Evolutionary conservation across 2,113 vertebrate genomes (phyloP).

Genomic region (Campylorhamphus procurvoides): DNA sequence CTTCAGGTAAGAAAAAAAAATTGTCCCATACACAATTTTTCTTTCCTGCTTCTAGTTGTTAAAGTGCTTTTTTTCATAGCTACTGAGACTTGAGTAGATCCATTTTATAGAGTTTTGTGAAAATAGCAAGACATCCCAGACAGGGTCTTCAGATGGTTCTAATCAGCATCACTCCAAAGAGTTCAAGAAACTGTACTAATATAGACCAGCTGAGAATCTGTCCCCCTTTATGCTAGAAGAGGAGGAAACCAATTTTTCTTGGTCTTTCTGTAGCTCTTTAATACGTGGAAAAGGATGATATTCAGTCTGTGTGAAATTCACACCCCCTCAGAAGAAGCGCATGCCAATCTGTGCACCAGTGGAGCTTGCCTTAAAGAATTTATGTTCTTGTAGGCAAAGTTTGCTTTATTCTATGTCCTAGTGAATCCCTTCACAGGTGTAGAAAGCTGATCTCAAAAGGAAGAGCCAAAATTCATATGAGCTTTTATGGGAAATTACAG

Average conservation of each 20-base stretch:
- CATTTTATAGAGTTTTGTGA: not conserved
- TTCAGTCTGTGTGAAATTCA: not conserved
- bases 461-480: not conserved
- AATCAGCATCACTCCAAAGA: constrained; percentile 10
- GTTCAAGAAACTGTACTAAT: constrained; percentile 42
- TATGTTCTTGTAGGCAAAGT: not conserved
- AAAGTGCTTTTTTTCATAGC: not conserved
- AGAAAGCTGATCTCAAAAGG: not conserved
- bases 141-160: constrained; percentile 45
- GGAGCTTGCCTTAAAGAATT: not conserved
- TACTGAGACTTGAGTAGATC: not conserved
- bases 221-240: not conserved
- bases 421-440: not conserved
- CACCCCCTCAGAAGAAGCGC: not conserved
- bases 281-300: not conserved
- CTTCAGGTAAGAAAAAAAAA: not conserved
- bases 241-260: not conserved
- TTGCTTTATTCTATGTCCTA: not conserved
- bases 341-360: not conserved
- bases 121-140: not conserved
- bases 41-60: not conserved
- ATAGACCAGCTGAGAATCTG: constrained; percentile 32
- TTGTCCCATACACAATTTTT: not conserved
- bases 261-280: not conserved
- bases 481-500: not conserved